Evolutionary conservation across 64 coral and sea anemone genomes (phyloP).

Genomic region (Pachyseris speciosa): DNA sequence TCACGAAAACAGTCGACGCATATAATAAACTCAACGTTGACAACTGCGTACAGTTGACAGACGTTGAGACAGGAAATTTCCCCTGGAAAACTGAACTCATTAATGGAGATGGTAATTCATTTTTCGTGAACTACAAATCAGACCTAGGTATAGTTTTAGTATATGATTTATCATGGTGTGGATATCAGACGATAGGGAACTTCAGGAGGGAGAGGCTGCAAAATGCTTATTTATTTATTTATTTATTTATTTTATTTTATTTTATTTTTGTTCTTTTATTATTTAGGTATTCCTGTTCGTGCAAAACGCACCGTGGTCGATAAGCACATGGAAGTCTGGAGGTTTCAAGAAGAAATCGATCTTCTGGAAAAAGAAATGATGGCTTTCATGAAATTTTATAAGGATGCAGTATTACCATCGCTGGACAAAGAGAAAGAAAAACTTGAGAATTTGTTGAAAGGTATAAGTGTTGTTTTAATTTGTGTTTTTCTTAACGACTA

Average conservation of each 20-base stretch:
- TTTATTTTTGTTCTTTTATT: not conserved
- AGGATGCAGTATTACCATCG: not conserved
- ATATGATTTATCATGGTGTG: not conserved
- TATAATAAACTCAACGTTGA: not conserved
- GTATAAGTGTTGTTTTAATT: not conserved
- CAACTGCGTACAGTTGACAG: not conserved
- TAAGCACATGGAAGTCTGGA: constrained; percentile 30
- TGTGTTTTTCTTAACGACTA: too few species aligned
- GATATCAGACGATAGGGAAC: too few species aligned
- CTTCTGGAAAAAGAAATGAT: constrained; percentile 55
- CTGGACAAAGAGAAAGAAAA: constrained; percentile 20
- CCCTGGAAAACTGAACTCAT: constrained; percentile 11
- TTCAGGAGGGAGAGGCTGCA: too few species aligned
- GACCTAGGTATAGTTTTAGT: not conserved
- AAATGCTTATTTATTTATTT: too few species aligned
- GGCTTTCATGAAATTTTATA: constrained; percentile 44
- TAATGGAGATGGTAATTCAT: not conserved
- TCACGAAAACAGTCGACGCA: not conserved
- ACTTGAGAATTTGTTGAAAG: constrained; percentile 22
- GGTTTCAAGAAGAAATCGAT: constrained; percentile 44
- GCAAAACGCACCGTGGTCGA: constrained; percentile 36
- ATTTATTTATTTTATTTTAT: not conserved
- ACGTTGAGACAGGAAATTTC: constrained; percentile 38
- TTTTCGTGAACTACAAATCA: not conserved
- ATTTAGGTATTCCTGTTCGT: constrained; percentile 8